Conservation (phyloP, 2,888 invertebrate genomes). For the Caenorhabditis drosophilae region DNA sequence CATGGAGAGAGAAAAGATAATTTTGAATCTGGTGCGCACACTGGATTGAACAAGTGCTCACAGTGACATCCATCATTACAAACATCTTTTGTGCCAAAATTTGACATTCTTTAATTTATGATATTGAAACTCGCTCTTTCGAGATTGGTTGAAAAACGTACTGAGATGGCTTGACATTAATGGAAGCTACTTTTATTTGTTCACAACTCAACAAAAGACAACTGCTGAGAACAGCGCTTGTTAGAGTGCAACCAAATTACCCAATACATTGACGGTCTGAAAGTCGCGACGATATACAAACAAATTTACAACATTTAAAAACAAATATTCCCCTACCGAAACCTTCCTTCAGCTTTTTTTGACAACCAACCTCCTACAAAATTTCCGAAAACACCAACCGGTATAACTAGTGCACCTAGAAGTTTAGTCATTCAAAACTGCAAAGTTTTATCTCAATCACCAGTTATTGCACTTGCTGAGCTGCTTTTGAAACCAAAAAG, state of each 20-base stretch:
- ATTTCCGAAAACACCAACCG: constrained; percentile 48
- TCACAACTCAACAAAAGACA: constrained; percentile 30
- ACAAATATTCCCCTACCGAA: constrained; percentile 9
- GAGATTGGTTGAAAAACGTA: not conserved
- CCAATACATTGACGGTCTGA: constrained; percentile 27
- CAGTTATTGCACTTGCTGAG: constrained; percentile 48
- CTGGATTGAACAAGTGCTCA: constrained; percentile 51
- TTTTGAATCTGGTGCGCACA: constrained; percentile 39
- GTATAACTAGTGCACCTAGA: constrained; percentile 52
- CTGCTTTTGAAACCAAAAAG: constrained; percentile 52
- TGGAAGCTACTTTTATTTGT: constrained; percentile 15
- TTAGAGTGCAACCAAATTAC: constrained; percentile 14
- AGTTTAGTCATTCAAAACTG: not conserved
- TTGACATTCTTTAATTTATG: constrained; percentile 16
- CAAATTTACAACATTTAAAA: not conserved
- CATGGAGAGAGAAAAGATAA: constrained; percentile 49
- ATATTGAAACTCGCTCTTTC: not conserved
- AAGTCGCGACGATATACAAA: no score
- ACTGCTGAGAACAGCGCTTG: constrained; percentile 19
- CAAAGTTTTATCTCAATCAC: constrained; percentile 7
- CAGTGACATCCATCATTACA: constrained; percentile 46
- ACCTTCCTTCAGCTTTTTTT: constrained; percentile 24
- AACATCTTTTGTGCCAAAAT: constrained; percentile 12
- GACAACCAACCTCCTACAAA: constrained; percentile 40
- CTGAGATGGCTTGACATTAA: constrained; percentile 7